These are phyloP conservation scores for Agrochola circellaris DNA, from an alignment of 2,888 invertebrate genomes.

Conservation along the genomic window DNA sequence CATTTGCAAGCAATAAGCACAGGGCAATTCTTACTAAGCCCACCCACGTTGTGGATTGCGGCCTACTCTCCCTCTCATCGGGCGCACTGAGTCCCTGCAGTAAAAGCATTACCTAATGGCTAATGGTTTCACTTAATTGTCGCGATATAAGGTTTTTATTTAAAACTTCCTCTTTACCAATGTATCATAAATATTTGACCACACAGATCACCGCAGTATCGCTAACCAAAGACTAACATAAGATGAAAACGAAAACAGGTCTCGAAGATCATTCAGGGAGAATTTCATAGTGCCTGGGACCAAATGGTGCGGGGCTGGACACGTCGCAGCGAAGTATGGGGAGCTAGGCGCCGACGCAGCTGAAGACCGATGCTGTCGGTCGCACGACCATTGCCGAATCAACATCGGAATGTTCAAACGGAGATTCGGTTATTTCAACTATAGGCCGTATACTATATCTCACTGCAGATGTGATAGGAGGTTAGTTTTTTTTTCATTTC, in stretches of 20 bases:
- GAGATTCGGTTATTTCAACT: constrained; percentile 92
- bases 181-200: constrained; percentile 55
- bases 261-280: constrained; percentile 86
- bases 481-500: constrained; percentile 87
- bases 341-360: constrained; percentile 89
- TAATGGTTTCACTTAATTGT: neutral
- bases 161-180: neutral
- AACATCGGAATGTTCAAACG: constrained; percentile 91
- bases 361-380: constrained; percentile 94
- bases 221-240: constrained; percentile 52
- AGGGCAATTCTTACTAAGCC: neutral
- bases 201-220: constrained; percentile 16
- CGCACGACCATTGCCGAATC: constrained; percentile 93
- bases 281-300: constrained; percentile 92
- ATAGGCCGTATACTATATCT: constrained; percentile 93
- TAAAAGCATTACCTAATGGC: neutral
- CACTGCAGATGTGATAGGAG: constrained; percentile 95
- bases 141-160: constrained; percentile 18
- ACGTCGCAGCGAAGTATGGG: constrained; percentile 90
- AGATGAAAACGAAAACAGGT: constrained; percentile 78
- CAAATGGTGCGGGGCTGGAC: constrained; percentile 94
- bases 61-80: neutral
- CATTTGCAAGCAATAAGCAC: neutral
- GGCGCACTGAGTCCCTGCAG: neutral
- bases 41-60: neutral